These are phyloP conservation scores for Tragelaphus eurycerus DNA, from an alignment of 2,797 vertebrate genomes.

Conservation along the genomic window DNA sequence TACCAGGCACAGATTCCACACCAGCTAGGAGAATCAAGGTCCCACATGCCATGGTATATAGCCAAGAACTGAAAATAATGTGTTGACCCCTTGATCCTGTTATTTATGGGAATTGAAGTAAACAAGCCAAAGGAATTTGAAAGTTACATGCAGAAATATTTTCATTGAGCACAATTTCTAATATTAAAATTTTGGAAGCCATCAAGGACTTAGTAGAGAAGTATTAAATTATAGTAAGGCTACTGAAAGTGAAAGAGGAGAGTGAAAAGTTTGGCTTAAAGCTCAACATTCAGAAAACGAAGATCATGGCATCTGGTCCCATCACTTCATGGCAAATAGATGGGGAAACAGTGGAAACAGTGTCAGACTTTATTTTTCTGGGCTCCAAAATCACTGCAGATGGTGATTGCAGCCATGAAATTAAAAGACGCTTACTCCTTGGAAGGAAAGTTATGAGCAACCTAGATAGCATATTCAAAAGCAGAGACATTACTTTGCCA, in stretches of 20 bases:
- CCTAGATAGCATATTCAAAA: no score
- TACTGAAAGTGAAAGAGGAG: neutral
- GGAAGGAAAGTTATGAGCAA: no score
- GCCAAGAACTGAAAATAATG: neutral
- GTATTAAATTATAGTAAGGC: neutral
- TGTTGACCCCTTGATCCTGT: neutral
- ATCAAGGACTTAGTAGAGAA: slow-evolving; percentile 11
- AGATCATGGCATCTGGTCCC: no score
- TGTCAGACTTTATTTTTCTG: no score
- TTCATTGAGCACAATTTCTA: neutral
- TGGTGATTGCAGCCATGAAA: no score
- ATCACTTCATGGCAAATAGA: no score
- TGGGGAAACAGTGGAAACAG: no score
- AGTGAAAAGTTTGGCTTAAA: no score
- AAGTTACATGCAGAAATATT: slow-evolving; percentile 6
- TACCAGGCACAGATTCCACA: neutral
- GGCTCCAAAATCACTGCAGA: no score
- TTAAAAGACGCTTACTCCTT: no score
- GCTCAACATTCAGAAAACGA: no score
- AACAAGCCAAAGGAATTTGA: slow-evolving; percentile 37
- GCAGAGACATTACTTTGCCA: no score
- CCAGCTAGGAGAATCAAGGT: neutral
- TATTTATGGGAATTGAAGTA: slow-evolving; percentile 19
- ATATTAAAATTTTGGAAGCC: neutral
- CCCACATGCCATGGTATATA: neutral